Conservation (phyloP, 2,888 invertebrate genomes). For the Ormyrus labotus region DNA sequence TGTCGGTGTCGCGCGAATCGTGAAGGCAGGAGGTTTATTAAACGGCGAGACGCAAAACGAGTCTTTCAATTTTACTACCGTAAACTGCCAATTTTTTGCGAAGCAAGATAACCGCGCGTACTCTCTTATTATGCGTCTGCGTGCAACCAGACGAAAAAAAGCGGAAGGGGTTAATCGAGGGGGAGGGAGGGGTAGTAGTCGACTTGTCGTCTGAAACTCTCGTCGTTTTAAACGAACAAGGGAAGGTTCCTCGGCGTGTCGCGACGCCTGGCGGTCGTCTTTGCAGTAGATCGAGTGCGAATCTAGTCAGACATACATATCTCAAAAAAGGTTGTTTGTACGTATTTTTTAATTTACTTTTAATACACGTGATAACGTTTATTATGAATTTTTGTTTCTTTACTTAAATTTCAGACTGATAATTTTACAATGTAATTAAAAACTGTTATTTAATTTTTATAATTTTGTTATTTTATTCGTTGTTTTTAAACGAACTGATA, state of each 20-base stretch:
- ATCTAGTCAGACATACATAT: conserved; percentile 13
- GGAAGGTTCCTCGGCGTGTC: not conserved
- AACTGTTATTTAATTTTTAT: too few species aligned
- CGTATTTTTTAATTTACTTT: not conserved
- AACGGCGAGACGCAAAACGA: conserved; percentile 53
- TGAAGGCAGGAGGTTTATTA: not conserved
- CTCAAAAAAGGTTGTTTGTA: not conserved
- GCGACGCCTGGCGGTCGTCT: too few species aligned
- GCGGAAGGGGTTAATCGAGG: not conserved
- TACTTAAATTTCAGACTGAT: too few species aligned
- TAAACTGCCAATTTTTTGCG: conserved; percentile 70
- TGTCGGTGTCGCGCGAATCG: conserved; percentile 36
- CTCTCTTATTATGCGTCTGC: conserved; percentile 25
- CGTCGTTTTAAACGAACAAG: not conserved
- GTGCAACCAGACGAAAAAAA: conserved; percentile 17
- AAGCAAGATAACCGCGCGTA: conserved; percentile 58
- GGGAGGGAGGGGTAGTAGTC: not conserved
- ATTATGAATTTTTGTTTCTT: too few species aligned
- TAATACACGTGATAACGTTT: too few species aligned
- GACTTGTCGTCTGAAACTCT: not conserved
- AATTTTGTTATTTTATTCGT: too few species aligned
- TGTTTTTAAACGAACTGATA: too few species aligned
- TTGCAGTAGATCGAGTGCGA: conserved; percentile 13
- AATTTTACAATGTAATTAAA: too few species aligned
- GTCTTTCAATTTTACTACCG: conserved; percentile 71